Evolutionary conservation across 2,113 vertebrate species (phyloP), one percentile per base, ranked within the genome.

Genomic region (Aphyosemion australe): DNA sequence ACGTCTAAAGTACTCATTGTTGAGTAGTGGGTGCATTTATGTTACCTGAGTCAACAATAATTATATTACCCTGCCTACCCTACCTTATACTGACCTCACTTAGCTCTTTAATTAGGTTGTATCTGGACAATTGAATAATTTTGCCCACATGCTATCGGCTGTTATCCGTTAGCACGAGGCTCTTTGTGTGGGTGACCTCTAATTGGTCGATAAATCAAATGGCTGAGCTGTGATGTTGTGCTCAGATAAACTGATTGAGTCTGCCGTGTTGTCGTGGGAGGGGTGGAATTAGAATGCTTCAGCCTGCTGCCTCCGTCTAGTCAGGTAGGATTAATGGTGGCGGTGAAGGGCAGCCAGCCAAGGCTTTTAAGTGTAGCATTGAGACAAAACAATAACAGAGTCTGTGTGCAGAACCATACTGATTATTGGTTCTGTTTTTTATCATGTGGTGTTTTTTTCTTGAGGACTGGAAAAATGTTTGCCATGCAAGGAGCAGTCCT

Each of bases 311-410:
- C 63, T 82, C 72, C 49, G 62, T 83, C 78, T 65, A 19, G 67
- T 84, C 80, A 79, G 76, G 83, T 87, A 80, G 85, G 85, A 90
- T 87, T 88, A 83, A 89, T 88, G 84, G 61, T 77, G 43, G 64
- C 75, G 74, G 48, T 69, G 72, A 76, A 76, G 78, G 82, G 67
- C 72, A 83, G 71, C 73, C 72, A 59, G 71, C 77, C 37, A 59
- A 78, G 71, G 85, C 78, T 87, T 85, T 87, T 68, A 84, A 48
- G 78, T 55, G 19, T 72, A 50, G 37, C 50, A 76, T 73, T 61
- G 68, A 81, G 48, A 61, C 56, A 78, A 74, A 82, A 85, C 72
- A 85, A 74, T 78, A 78, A 61, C 83, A 83, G 74, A 78, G 73
- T 73, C n/a, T n/a, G n/a, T 69, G 69, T 43, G 58, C 31, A 80